These are phyloP conservation scores for Cerceris ruficornis DNA, from an alignment of 2,888 invertebrate genomes.

Conservation along the genomic window DNA sequence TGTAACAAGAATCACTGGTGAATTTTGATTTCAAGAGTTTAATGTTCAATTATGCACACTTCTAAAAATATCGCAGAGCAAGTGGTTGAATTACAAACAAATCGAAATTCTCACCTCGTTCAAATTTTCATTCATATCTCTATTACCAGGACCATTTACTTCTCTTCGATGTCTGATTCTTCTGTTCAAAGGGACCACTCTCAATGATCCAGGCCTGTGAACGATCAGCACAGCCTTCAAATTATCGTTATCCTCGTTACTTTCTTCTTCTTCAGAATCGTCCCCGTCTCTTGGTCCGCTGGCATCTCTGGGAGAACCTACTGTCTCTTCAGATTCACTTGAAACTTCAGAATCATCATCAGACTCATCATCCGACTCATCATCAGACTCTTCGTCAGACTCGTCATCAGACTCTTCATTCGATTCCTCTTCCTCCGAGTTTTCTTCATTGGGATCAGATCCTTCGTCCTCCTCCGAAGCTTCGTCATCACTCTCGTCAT, in stretches of 20 bases:
- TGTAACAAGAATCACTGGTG: not conserved
- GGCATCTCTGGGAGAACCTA: not conserved
- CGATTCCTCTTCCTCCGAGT: not conserved
- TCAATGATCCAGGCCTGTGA: not conserved
- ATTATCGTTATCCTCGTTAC: not conserved
- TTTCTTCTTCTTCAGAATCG: not conserved
- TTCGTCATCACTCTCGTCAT: too few species aligned
- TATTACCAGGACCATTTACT: not conserved
- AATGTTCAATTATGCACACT: not conserved
- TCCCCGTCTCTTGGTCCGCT: not conserved
- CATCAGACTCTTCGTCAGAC: not conserved
- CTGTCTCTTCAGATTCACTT: too few species aligned
- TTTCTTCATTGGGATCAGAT: not conserved
- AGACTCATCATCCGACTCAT: not conserved
- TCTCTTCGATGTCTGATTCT: slow-evolving; percentile 36
- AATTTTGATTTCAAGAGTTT: slow-evolving; percentile 18
- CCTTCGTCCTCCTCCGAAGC: not conserved
- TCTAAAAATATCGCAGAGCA: too few species aligned
- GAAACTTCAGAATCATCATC: not conserved
- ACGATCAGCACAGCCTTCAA: not conserved
- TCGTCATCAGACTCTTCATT: not conserved
- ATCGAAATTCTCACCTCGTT: slow-evolving; percentile 15
- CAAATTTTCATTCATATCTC: not conserved
- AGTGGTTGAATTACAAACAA: not conserved
- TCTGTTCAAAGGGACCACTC: slow-evolving; percentile 14